Evolutionary conservation across 1,140 invertebrate species (phyloP), one percentile per base, ranked within the genome.

Genomic region (Temnothorax curvispinosus): DNA sequence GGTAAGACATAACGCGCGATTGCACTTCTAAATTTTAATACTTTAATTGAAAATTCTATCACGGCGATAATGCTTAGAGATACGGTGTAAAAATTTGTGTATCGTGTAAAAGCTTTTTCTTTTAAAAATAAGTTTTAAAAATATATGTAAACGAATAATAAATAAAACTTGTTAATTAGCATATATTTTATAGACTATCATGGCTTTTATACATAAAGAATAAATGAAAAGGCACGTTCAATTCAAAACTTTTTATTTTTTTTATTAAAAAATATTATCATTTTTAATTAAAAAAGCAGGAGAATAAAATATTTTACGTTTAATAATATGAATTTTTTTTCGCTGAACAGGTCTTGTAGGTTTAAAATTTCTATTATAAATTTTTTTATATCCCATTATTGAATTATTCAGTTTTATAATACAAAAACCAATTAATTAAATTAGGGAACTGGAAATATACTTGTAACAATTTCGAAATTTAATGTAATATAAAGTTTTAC

Each of bases 401-500:
- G 69, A 88, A 90, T 91, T 92, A 91, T 90, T 92, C 87, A 88
- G 80, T 85, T 87, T 87, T 35, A 64, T 60, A 60, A 77, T 78
- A 87, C 82, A 74, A 81, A 90, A 90, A 89, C 86, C 89, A 92
- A 91, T 92, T 92, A 92, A 86, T 81, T 75, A 86, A 92, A 82
- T 88, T 88, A 90, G 58, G 77, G 52, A 69, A 72, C 44, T 87
- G 21, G 44, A 56, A 76, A 86, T 77, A 84, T 88, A 86, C 0
- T 18, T 18, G 0, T 74, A 69, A 87, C 60, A 76, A 85, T 64
- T 44, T 64, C 54, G 62, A 90, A 88, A 62, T 88, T 90, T 27
- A 58, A 87, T 56, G 41, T 38, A 74, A 78, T 85, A 50, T 62
- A 80, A 85, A 90, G 52, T 67, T 86, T 65, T 75, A 44, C 41